Evolutionary conservation across 2,797 vertebrate species (phyloP), one percentile per base, ranked within the genome.

Genomic region (Numenius phaeopus): DNA sequence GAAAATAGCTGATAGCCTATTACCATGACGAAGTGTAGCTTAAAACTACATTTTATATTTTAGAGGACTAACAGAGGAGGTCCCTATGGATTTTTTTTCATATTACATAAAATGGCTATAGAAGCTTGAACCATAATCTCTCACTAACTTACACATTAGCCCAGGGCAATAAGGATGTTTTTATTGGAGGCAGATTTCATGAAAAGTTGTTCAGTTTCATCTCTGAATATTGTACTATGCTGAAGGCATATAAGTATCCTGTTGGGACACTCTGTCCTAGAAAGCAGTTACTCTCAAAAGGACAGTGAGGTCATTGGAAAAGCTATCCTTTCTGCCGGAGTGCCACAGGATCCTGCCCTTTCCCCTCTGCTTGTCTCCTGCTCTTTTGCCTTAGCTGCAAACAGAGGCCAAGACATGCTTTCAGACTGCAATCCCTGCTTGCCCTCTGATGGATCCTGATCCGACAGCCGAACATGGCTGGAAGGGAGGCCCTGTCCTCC

Each of bases 151-250:
- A 94, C 77, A 92, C 84, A 89, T 95, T 98, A 96, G 97, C 97
- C 95, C 92, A 90, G 86, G 97, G 98, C 97, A 97, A 86, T 97
- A 97, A 97, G 94, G 87, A 96, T 95, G 87, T 93, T 98, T 97
- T 97, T 96, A 97, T 95, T 95, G 96, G 95, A 98, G 94, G 93
- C 90, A 95, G 97, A 97, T 96, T 97, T 97, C 86, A 92, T 96
- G 90, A 97, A 93, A 97, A 96, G 79, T 95, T 95, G 70, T 95
- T 94, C 21, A 1, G 76, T 93, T 97, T 97, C 93, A 93, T 90
- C 85, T 91, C 86, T 78, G 89, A 92, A 76, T 87, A 81, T 81
- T 86, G 85, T 87, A 66, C 44, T 66, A 6, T 59, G 87, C 83
- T 76, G 58, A 94, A 94, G 65, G 58, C 83, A 37, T 91, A 92